phyloP scores from a whole-genome alignment of 2,113 vertebrate genomes.

The Cromileptes altivelis region DNA sequence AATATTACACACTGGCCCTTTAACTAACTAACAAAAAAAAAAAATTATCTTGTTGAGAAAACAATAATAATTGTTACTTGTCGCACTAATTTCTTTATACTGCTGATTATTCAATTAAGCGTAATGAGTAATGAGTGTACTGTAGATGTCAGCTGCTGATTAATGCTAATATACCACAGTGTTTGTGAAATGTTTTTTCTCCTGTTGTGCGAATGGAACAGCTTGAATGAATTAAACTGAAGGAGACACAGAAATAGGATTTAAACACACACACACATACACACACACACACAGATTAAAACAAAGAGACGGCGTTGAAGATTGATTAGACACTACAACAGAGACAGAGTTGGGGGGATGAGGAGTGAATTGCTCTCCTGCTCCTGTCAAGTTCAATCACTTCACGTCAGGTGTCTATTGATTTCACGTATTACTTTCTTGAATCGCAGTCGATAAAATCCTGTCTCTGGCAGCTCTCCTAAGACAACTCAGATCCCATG shows the following conservation, averaged over 20 bases:
- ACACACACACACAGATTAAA: not conserved
- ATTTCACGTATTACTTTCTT: conserved; percentile 33
- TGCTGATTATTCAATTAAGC: too few relatives aligned
- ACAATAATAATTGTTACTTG: too few relatives aligned
- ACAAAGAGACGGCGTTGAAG: not conserved
- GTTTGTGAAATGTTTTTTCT: not conserved
- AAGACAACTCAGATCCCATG: not conserved
- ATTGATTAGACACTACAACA: conserved; percentile 5
- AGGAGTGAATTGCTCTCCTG: conserved; percentile 1
- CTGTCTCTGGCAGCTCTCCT: conserved; percentile 23
- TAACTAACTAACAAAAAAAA: too few relatives aligned
- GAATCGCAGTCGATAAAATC: conserved; percentile 43
- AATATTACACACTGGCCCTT: too few relatives aligned
- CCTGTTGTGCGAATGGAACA: not conserved
- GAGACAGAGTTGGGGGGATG: not conserved
- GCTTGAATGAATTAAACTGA: not conserved
- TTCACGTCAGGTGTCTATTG: conserved; percentile 40
- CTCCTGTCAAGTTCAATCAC: conserved; percentile 56
- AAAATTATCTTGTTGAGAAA: too few relatives aligned
- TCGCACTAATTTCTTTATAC: too few relatives aligned
- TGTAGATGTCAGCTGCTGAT: too few relatives aligned
- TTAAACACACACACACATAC: not conserved
- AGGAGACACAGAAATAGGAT: not conserved
- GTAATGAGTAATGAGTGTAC: too few relatives aligned
- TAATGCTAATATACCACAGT: not conserved